Base-by-base conservation (phyloP, 2,888 invertebrate genomes). In the Cephus pygmeus region DNA sequence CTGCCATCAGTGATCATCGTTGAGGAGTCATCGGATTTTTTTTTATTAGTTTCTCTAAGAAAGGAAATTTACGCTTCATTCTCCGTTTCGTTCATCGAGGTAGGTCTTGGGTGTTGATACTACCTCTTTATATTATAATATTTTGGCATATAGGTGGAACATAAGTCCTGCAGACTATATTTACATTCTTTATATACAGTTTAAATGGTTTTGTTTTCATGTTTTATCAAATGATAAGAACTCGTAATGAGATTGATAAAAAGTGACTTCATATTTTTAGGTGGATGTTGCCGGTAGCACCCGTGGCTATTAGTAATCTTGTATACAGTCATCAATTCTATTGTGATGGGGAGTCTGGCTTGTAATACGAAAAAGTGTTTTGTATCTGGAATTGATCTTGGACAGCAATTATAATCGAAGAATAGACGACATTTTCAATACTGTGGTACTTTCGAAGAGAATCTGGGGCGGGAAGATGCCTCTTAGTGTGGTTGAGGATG, bases 401-500 rank as follows among this genome's bases (percentile, higher is more conserved):
- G 23, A 56, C 56, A 23, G 23, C 56, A 56, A 56, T 56, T 56
- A 23, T 56, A 56, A 23, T 2, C 2, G 4, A 9, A 9, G 6
- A 56, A 23, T 23, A 56, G 9, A 56, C 9, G 6, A 40, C 9
- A 56, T 56, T 56, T 56, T 56, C 23, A 56, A 56, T 56, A 56
- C 56, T 56, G 56, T 56, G 23, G 56, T 9, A 56, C 56, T 56
- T 56, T 9, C 23, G 9, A 56, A 56, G 56, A 56, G 23, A 77
- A 76, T 73, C 74, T 73, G 78, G 71, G 78, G 83, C 85, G 79
- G 85, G 86, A 90, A 89, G 83, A 91, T 91, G 91, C 86, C 85
- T 88, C 86, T 84, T 85, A 79, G 81, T 83, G 84, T 82, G 82
- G 82, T 85, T 84, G 90, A 91, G 88, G 86, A 91, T 91, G 91